Conservation (phyloP, 2,888 invertebrate genomes). For the Hemaris fuciformis region DNA sequence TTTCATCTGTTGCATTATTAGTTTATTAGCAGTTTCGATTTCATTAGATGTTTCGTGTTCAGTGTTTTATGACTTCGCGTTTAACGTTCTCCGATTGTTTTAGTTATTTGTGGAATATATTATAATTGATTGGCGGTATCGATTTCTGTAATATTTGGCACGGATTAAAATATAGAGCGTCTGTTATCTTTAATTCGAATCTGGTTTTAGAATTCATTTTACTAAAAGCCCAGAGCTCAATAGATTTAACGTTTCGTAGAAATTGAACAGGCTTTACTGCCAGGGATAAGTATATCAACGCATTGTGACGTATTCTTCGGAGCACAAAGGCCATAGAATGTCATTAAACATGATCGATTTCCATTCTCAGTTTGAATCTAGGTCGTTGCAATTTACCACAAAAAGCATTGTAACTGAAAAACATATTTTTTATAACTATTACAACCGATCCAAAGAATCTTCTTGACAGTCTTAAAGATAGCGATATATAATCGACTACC, state of each 20-base stretch:
- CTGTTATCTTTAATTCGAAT: neutral
- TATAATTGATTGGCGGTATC: neutral
- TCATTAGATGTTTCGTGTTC: neutral
- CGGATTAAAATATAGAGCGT: neutral
- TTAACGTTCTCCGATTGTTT: too few species aligned
- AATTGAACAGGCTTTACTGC: neutral
- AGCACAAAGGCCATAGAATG: too few species aligned
- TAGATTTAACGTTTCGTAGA: neutral
- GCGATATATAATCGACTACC: too few species aligned
- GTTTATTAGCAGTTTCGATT: neutral
- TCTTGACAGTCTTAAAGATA: too few species aligned
- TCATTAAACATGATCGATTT: too few species aligned
- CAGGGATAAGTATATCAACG: neutral
- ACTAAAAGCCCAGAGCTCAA: neutral
- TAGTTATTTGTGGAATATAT: too few species aligned
- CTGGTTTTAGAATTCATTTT: neutral
- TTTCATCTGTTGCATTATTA: neutral
- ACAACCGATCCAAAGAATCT: too few species aligned
- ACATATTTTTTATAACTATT: too few species aligned
- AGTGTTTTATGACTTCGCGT: neutral
- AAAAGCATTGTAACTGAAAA: too few species aligned
- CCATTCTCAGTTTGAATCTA: too few species aligned
- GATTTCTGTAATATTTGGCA: neutral
- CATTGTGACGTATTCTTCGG: too few species aligned
- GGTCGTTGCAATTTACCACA: too few species aligned